Evolutionary conservation across 2,797 vertebrate genomes (phyloP).

Genomic region (Tangara arthus): DNA sequence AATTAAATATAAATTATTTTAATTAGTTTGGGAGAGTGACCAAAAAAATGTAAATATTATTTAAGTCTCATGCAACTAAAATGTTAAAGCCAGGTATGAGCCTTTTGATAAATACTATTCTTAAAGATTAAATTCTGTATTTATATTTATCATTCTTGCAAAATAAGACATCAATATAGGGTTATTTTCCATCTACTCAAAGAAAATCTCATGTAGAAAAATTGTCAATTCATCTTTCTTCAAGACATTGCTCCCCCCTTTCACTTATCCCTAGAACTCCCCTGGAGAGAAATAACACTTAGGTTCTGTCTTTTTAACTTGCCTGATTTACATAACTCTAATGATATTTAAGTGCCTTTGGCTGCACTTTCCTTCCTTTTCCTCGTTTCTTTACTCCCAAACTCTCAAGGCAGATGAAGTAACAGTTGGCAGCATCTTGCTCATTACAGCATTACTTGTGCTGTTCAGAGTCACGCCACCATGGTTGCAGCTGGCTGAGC

Average conservation of each 20-base stretch:
- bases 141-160: not conserved
- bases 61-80: not conserved
- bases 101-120: not conserved
- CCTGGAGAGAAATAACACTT: constrained; percentile 54
- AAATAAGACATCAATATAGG: not conserved
- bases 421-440: constrained; percentile 34
- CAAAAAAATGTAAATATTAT: not conserved
- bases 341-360: constrained; percentile 45
- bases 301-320: constrained; percentile 36
- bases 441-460: not conserved
- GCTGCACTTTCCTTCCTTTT: constrained; percentile 23
- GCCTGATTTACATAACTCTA: constrained; percentile 48
- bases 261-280: constrained; percentile 38
- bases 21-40: not conserved
- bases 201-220: constrained; percentile 41
- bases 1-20: not conserved
- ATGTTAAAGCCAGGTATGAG: not conserved
- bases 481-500: not conserved
- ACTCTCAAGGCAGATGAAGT: constrained; percentile 48
- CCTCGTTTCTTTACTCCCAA: not conserved
- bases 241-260: constrained; percentile 6
- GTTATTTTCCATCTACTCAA: not conserved
- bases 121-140: not conserved
- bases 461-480: not conserved
- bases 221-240: constrained; percentile 3